phyloP scores from a whole-genome alignment of 1,140 invertebrate species.

The Solenopsis fugax region DNA sequence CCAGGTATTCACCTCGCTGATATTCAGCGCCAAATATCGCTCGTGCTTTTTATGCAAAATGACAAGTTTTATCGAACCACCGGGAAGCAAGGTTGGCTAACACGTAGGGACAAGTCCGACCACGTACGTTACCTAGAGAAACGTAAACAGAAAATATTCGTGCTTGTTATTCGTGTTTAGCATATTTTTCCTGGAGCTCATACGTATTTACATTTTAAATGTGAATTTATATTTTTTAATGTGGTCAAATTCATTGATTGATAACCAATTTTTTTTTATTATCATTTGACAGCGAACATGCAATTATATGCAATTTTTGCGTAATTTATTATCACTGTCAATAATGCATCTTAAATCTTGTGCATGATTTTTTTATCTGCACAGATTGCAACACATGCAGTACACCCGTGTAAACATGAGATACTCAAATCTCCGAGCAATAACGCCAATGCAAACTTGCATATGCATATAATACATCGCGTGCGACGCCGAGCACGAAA shows the following conservation, averaged over 20 bases:
- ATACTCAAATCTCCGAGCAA: slow-evolving; percentile 23
- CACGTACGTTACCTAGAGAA: slow-evolving; percentile 74
- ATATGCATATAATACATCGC: slow-evolving; percentile 59
- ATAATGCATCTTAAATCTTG: neutral
- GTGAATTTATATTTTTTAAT: neutral
- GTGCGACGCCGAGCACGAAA: slow-evolving; percentile 47
- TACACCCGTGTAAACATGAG: slow-evolving; percentile 31
- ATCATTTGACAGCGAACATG: neutral
- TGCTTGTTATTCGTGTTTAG: slow-evolving; percentile 8
- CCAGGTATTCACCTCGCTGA: slow-evolving; percentile 67
- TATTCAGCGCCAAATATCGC: slow-evolving; percentile 78
- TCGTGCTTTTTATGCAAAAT: slow-evolving; percentile 80
- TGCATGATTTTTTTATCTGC: slow-evolving; percentile 34
- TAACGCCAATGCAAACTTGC: slow-evolving; percentile 55
- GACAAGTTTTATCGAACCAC: slow-evolving; percentile 73
- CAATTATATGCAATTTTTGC: neutral
- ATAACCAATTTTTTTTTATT: neutral
- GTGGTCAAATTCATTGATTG: too few relatives aligned
- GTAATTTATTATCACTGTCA: neutral
- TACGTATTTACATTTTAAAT: neutral
- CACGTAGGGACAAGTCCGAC: slow-evolving; percentile 66
- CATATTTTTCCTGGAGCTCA: neutral
- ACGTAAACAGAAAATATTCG: slow-evolving; percentile 73
- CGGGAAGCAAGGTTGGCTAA: slow-evolving; percentile 33
- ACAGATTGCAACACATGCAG: slow-evolving; percentile 9